These are phyloP conservation scores for Myrmophylax atrothorax DNA, from an alignment of 2,113 vertebrate genomes.

Conservation along the genomic window DNA sequence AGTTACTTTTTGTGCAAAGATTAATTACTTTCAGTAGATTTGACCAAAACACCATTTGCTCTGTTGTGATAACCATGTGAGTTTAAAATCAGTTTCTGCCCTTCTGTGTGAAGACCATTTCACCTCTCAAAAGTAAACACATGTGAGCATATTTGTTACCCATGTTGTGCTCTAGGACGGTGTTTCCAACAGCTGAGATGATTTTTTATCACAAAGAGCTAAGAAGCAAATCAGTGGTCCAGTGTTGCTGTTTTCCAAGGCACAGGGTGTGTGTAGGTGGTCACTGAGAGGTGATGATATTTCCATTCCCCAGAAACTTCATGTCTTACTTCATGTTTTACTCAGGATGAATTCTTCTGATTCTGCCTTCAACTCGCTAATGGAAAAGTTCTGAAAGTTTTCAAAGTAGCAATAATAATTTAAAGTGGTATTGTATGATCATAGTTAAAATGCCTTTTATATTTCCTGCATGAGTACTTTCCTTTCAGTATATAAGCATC, in stretches of 20 bases:
- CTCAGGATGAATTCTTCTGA: neutral
- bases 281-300: neutral
- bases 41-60: too few relatives aligned
- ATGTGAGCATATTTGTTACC: too few relatives aligned
- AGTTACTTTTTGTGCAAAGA: too few relatives aligned
- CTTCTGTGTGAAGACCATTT: too few relatives aligned
- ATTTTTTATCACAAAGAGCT: neutral
- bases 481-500: neutral
- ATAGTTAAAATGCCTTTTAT: neutral
- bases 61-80: too few relatives aligned
- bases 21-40: too few relatives aligned
- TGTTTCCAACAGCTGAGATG: slow-evolving; percentile 64
- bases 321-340: fast-evolving
- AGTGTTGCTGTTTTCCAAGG: slow-evolving; percentile 63
- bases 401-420: neutral
- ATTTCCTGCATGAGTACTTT: neutral
- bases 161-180: slow-evolving; percentile 25
- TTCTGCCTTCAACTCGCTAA: neutral
- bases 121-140: too few relatives aligned
- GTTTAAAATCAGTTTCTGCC: too few relatives aligned
- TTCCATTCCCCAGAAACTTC: neutral
- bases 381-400: neutral
- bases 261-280: slow-evolving; percentile 62
- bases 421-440: neutral
- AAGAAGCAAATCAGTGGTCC: slow-evolving; percentile 45